Conservation (phyloP, 2,888 invertebrate genomes). For the Lepidocyrtinus sp. region DNA sequence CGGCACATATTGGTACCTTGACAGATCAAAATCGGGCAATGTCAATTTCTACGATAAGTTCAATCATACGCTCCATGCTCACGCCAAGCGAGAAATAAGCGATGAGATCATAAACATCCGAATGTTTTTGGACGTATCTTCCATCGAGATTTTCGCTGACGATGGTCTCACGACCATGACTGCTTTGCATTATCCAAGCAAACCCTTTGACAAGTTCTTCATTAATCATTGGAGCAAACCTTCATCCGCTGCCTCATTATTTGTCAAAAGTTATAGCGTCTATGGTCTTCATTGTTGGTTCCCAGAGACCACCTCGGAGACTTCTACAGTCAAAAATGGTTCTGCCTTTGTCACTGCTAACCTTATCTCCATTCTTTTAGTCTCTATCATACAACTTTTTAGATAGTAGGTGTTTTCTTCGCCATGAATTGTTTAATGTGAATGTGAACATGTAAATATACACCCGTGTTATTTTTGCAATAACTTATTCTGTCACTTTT, state of each 20-base stretch:
- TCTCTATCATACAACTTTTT: too few relatives aligned
- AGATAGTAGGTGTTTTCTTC: too few relatives aligned
- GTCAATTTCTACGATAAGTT: slow-evolving; percentile 28
- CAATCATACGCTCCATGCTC: neutral
- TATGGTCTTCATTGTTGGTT: slow-evolving; percentile 44
- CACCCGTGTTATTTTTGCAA: too few relatives aligned
- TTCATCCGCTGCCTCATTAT: neutral
- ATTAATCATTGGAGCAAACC: slow-evolving; percentile 27
- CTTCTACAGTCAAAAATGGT: too few relatives aligned
- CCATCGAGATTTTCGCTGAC: slow-evolving; percentile 66
- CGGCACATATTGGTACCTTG: slow-evolving; percentile 32
- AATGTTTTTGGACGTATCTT: slow-evolving; percentile 60
- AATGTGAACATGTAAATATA: too few relatives aligned
- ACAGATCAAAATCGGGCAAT: slow-evolving; percentile 49
- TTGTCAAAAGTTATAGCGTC: slow-evolving; percentile 19
- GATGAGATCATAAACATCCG: slow-evolving; percentile 38
- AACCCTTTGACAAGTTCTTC: slow-evolving; percentile 41
- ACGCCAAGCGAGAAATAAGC: neutral
- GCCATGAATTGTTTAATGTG: too few relatives aligned
- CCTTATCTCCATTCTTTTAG: too few relatives aligned
- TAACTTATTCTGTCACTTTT: neutral
- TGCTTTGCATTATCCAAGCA: slow-evolving; percentile 58
- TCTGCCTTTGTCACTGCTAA: too few relatives aligned
- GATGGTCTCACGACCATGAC: slow-evolving; percentile 62
- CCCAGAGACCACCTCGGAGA: slow-evolving; percentile 4